A percentile compares a stretch with the other conserved stretches of the same genome.
Conservation (phyloP, 2,888 invertebrate genomes). For the Idaea biselata region DNA sequence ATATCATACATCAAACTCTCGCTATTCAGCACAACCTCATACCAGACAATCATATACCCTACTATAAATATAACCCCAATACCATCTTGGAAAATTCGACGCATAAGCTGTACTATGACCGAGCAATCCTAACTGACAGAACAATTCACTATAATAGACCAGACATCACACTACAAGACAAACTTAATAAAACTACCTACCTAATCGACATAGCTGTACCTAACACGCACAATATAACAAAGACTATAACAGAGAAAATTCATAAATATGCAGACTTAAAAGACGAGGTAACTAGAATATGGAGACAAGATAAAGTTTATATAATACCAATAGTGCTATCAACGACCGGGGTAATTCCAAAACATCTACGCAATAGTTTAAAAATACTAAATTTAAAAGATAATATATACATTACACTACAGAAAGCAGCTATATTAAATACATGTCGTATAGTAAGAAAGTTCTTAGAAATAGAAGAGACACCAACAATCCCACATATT, state of each 20-base stretch:
- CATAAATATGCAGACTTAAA: not conserved
- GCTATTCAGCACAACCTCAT: not conserved
- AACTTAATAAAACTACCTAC: not conserved
- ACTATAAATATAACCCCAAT: not conserved
- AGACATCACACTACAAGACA: not conserved
- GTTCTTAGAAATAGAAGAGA: not conserved
- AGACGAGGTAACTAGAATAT: not conserved
- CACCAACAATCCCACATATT: no score
- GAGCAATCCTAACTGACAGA: constrained; percentile 1
- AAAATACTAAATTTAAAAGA: not conserved
- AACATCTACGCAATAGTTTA: not conserved
- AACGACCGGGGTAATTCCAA: not conserved
- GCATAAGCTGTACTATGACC: not conserved
- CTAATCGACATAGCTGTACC: not conserved
- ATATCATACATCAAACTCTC: not conserved
- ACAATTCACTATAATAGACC: not conserved
- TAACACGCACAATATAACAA: not conserved
- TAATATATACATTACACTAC: not conserved
- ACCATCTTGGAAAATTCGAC: constrained; percentile 1
- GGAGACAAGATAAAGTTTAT: not conserved
- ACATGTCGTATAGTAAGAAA: not conserved
- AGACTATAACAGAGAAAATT: not conserved
- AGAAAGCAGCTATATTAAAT: not conserved
- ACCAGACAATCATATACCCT: not conserved
- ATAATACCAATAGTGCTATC: not conserved